Base-by-base conservation (phyloP, 2,888 invertebrate genomes). In the Pogonocherus hispidulus region DNA sequence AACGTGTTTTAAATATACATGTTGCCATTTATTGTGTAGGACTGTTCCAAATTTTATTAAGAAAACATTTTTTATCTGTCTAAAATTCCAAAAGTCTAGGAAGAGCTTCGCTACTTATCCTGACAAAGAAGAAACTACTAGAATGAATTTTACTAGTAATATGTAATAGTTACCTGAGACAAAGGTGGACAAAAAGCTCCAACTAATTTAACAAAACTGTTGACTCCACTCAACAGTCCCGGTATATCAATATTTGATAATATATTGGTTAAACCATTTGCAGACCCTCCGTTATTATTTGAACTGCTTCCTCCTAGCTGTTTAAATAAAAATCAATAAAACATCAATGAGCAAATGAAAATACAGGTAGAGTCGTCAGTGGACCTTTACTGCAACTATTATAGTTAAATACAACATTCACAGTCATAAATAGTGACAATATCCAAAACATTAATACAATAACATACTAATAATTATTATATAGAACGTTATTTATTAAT, bases 151-250 rank as follows among this genome's bases (percentile, higher is more conserved):
- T n/a, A n/a, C n/a, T n/a, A n/a, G n/a, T n/a, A n/a, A n/a, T n/a
- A n/a, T n/a, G n/a, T n/a, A n/a, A 75, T 79, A 80, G 64, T 81
- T 85, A 85, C 85, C 84, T 85, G 84, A 63, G 84, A 84, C 63
- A 84, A 73, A 66, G 84, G 84, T 51, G 84, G 85, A 78, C 84
- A 85, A 70, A 84, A 81, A 60, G 77, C 81, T 68, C 84, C 81
- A 41, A 85, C 79, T 66, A 84, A 67, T 77, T 81, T 83, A 62
- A 85, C 82, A 76, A 84, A 81, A 79, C 82, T 82, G 70, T 84
- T 84, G 52, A 84, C 80, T 73, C 81, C 81, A 78, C 81, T 77
- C 57, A 82, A 78, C 27, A 82, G 70, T 73, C 80, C 82, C 66
- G 82, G 81, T 63, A 82, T 72, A 76, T 82, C 82, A 67, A 82